Base-by-base conservation (phyloP, 2,888 invertebrate genomes). In the Xestia sexstrigata region DNA sequence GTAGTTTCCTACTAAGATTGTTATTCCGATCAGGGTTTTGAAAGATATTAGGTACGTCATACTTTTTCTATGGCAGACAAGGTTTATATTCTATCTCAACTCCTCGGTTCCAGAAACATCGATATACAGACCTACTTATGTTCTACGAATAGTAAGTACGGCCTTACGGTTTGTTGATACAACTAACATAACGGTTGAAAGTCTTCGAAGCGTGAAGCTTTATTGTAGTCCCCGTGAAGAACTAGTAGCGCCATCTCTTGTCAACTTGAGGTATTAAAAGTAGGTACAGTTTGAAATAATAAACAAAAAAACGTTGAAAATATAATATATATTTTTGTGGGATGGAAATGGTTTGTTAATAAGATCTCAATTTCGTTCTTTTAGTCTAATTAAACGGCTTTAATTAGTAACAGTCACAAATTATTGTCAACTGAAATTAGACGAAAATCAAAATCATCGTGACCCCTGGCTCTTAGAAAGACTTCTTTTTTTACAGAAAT, bases 201-300 rank as follows among this genome's bases (percentile, higher is more conserved):
- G 39, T 20, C 67, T 26, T 35, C 67, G 42, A 35, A 74, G 74
- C 81, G 58, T 78, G 17, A 30, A 70, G 20, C 58, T 60, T 47
- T 68, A 71, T 20, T n/a, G 70, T n/a, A 69, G 60, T 7, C 58
- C 35, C 39, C n/a, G 52, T 73, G 11, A 13, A 49, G 30, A 30
- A 86, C 89, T 72, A 15, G 67, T 78, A 82, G 68, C 85, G 86
- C 76, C 89, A 88, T 88, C 88, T 88, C 13, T 86, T 82, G 76
- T 45, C 20, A 39, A 66, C 0, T 70, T 47, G 1, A 20, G 20
- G 17, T 9, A 58, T 13, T n/a, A 6, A 15, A 39, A 30, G 60
- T 30, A 39, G 17, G 60, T 30, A 1, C 3, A 30, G 6, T 35
- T 17, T n/a, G 2, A 42, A n/a, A 20, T 3, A 26, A 58, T 15